Evolutionary conservation across 2,797 vertebrate genomes (phyloP).

Genomic region (Anisognathus igniventris): DNA sequence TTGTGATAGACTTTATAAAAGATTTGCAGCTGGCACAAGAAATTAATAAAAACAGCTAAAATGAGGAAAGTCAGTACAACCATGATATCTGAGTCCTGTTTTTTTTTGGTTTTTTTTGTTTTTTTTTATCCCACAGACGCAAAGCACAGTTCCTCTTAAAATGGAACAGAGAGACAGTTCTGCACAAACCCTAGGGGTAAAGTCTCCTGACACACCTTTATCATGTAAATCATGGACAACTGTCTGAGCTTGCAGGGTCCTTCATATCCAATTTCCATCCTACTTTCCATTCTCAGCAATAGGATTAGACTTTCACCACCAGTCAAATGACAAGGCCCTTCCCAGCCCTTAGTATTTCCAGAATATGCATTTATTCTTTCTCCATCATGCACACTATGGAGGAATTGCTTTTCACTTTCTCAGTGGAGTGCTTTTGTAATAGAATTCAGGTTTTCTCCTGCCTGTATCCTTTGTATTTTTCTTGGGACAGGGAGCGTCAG

Average conservation of each 20-base stretch:
- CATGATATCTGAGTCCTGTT: background rate
- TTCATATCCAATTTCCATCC: background rate
- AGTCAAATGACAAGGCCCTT: accelerated
- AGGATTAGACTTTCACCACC: background rate
- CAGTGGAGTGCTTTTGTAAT: background rate
- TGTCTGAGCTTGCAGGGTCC: background rate
- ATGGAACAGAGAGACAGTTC: background rate
- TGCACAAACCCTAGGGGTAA: background rate
- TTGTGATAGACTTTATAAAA: background rate
- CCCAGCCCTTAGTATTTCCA: background rate
- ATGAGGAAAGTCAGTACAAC: background rate
- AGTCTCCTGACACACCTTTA: background rate
- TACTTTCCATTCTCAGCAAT: background rate
- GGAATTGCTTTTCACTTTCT: background rate
- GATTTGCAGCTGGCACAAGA: background rate
- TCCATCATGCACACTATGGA: background rate
- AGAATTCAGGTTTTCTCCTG: background rate
- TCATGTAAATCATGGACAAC: background rate
- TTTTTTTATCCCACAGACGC: background rate
- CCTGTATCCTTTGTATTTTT: accelerated
- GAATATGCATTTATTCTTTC: background rate
- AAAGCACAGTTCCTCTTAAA: background rate
- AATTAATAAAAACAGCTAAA: background rate
- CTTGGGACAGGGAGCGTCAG: background rate
- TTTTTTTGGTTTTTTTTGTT: accelerated